Evolutionary conservation across 2,888 invertebrate species (phyloP).

Genomic region (Melipona beecheii): DNA sequence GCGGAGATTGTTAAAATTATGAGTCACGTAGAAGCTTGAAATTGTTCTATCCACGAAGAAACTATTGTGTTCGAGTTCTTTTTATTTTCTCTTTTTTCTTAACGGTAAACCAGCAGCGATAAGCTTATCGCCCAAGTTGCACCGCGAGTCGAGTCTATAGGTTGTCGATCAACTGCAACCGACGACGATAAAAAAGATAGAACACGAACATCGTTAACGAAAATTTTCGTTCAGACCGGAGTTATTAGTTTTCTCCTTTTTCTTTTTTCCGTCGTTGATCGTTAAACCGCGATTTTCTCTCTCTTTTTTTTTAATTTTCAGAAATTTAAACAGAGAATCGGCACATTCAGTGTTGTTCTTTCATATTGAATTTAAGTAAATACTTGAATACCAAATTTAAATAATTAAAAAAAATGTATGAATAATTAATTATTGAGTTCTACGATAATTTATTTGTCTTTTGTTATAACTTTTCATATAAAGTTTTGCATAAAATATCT

Average conservation of each 20-base stretch:
- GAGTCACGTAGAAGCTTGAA: not conserved
- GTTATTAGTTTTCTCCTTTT: not conserved
- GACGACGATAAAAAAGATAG: constrained; percentile 43
- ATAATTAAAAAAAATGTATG: too few species aligned
- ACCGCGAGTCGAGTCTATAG: constrained; percentile 16
- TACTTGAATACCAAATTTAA: too few species aligned
- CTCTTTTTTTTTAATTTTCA: too few species aligned
- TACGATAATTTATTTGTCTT: too few species aligned
- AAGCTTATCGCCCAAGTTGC: constrained; percentile 42
- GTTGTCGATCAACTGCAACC: constrained; percentile 17
- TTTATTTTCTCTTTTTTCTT: not conserved
- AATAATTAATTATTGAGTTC: too few species aligned
- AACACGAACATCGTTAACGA: constrained; percentile 39
- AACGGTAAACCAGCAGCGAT: constrained; percentile 18
- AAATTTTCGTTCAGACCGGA: constrained; percentile 3
- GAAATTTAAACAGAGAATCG: too few species aligned
- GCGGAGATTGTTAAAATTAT: not conserved
- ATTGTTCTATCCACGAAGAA: not conserved
- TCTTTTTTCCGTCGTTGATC: too few species aligned
- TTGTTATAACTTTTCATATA: too few species aligned
- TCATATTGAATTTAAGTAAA: too few species aligned
- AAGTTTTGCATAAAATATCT: too few species aligned
- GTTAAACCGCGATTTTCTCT: too few species aligned
- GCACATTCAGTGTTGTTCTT: too few species aligned
- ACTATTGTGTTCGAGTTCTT: not conserved